phyloP scores from a whole-genome alignment of 2,113 vertebrate species.

The Patagioenas fasciata region DNA sequence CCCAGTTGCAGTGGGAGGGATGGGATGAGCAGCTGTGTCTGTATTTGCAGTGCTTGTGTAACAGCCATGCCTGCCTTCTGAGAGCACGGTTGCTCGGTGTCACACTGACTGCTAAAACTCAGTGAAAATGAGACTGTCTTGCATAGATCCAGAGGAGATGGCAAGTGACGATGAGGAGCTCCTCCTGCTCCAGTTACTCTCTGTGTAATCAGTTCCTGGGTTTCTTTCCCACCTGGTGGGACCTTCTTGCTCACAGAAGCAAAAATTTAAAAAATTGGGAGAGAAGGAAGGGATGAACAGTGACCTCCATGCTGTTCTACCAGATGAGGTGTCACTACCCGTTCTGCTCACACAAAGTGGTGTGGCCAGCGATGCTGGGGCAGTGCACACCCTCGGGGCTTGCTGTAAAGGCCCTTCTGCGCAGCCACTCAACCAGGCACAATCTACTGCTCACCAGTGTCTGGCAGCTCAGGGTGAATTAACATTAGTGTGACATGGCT shows the following conservation, averaged over 20 bases:
- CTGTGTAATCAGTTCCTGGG: background rate
- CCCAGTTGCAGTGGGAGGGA: background rate
- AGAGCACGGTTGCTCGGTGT: fast-evolving
- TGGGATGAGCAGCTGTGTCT: background rate
- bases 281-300: background rate
- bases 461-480: background rate
- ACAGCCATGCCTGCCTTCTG: background rate
- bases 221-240: background rate
- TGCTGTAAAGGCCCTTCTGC: background rate
- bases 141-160: background rate
- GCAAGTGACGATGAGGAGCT: background rate
- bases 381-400: background rate
- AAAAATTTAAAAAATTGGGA: background rate
- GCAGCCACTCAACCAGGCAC: background rate
- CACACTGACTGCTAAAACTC: background rate
- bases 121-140: background rate
- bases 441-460: background rate
- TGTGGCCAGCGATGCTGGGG: background rate
- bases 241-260: background rate
- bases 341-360: background rate
- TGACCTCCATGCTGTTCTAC: background rate
- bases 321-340: background rate
- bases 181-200: background rate
- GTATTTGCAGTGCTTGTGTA: background rate
- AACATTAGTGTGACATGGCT: background rate